These are phyloP conservation scores for Drosophila ercepeae DNA, from an alignment of 1,140 invertebrate species.

Conservation along the genomic window DNA sequence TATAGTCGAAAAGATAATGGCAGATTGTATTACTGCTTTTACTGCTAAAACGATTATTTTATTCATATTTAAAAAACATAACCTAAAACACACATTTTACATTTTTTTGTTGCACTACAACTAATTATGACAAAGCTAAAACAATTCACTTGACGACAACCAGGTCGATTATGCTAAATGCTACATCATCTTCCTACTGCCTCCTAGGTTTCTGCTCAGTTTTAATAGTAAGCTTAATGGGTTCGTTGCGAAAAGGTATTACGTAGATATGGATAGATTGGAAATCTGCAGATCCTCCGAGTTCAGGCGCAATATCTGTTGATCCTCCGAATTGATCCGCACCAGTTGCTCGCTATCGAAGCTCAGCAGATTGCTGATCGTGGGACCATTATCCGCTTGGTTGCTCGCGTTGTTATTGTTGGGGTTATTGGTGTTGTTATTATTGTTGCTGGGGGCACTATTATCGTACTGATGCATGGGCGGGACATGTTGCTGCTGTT, in stretches of 20 bases:
- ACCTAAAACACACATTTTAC: conserved; percentile 67
- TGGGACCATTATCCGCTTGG: conserved; percentile 68
- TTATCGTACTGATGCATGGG: conserved; percentile 60
- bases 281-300: conserved; percentile 83
- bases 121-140: conserved; percentile 50
- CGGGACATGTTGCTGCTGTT: conserved; percentile 66
- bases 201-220: neutral
- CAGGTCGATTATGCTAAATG: conserved; percentile 40
- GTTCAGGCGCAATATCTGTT: conserved; percentile 84
- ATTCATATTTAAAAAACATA: conserved; percentile 58
- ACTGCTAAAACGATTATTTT: conserved; percentile 73
- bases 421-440: conserved; percentile 47
- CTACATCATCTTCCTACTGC: conserved; percentile 11
- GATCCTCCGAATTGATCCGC: conserved; percentile 84
- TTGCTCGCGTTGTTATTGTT: conserved; percentile 42
- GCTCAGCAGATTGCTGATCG: conserved; percentile 83
- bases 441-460: conserved; percentile 48
- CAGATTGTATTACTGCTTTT: too few relatives aligned
- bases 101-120: conserved; percentile 44
- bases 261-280: conserved; percentile 81
- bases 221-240: neutral
- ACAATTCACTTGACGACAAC: conserved; percentile 51
- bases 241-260: conserved; percentile 40
- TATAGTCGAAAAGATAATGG: too few relatives aligned
- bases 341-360: conserved; percentile 84